Percentiles rank a stretch among this genome's conserved stretches.
phyloP scores from a whole-genome alignment of 2,888 invertebrate genomes.

The Eulithis prunata region DNA sequence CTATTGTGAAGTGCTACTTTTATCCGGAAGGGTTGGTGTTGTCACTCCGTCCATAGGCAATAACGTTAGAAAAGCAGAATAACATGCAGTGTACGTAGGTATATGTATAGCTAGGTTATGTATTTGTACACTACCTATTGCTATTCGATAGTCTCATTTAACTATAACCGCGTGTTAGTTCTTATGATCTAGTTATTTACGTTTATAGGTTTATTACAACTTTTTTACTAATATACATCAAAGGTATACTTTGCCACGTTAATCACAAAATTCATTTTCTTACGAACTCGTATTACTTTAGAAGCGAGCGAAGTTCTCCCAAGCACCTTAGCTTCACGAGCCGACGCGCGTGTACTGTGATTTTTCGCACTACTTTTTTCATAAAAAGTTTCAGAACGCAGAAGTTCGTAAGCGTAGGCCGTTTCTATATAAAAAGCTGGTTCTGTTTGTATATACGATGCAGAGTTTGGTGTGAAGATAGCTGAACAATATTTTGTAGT shows the following conservation, averaged over 20 bases:
- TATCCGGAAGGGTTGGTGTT: constrained; percentile 44
- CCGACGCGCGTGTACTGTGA: constrained; percentile 33
- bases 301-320: constrained; percentile 21
- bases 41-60: constrained; percentile 7
- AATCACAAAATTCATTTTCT: constrained; percentile 23
- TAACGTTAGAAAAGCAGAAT: constrained; percentile 6
- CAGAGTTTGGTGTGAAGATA: no score
- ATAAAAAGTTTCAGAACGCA: constrained; percentile 42
- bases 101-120: constrained; percentile 1
- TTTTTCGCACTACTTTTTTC: constrained; percentile 45
- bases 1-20: constrained; percentile 48
- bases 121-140: no score
- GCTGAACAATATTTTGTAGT: no score
- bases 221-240: constrained; percentile 14
- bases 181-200: no score
- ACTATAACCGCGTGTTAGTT: no score
- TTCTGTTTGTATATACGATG: no score
- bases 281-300: constrained; percentile 23
- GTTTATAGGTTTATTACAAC: no score
- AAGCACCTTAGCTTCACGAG: constrained; percentile 24
- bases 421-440: background rate
- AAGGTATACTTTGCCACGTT: constrained; percentile 9
- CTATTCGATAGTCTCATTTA: no score
- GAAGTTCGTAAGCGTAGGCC: constrained; percentile 30
- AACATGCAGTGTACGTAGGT: constrained; percentile 1